Evolutionary conservation across 1,140 invertebrate species (phyloP).

Genomic region (Anthonomus grandis): DNA sequence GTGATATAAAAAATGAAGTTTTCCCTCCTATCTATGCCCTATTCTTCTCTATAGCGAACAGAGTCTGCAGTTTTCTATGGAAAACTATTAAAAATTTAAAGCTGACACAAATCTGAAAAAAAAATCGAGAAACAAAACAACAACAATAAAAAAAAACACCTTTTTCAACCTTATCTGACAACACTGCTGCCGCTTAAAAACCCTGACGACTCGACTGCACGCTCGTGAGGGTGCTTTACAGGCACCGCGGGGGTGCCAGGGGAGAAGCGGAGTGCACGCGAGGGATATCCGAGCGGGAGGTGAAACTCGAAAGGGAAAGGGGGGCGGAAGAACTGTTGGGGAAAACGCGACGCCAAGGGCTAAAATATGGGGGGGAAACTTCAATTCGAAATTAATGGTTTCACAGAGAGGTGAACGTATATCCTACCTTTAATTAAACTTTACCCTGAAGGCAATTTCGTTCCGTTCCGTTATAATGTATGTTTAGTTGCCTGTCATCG

Average conservation of each 20-base stretch:
- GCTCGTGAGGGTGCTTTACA: slow-evolving; percentile 2
- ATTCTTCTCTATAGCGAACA: not conserved
- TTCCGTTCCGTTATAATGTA: slow-evolving; percentile 21
- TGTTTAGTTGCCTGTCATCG: slow-evolving; percentile 15
- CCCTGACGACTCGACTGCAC: slow-evolving; percentile 2
- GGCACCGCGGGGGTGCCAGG: slow-evolving; percentile 10
- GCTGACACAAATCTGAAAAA: not conserved
- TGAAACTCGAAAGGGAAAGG: too few species aligned
- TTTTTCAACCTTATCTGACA: not conserved
- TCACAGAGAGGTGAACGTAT: slow-evolving; percentile 19
- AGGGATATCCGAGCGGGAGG: too few species aligned
- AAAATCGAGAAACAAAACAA: too few species aligned
- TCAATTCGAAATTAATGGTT: slow-evolving; percentile 29
- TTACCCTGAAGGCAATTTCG: slow-evolving; percentile 23
- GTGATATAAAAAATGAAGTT: too few species aligned
- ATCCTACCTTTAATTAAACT: slow-evolving; percentile 29
- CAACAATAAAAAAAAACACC: too few species aligned
- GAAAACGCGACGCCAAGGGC: not conserved
- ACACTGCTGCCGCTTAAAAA: slow-evolving; percentile 11
- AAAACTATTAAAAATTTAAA: not conserved
- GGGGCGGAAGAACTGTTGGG: not conserved
- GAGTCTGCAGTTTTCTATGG: not conserved
- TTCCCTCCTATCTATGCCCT: not conserved
- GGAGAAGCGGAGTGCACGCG: slow-evolving; percentile 4
- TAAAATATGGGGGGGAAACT: slow-evolving; percentile 23